Evolutionary conservation across 1,140 invertebrate species (phyloP).

Genomic region (Pristionchus pacificus): DNA sequence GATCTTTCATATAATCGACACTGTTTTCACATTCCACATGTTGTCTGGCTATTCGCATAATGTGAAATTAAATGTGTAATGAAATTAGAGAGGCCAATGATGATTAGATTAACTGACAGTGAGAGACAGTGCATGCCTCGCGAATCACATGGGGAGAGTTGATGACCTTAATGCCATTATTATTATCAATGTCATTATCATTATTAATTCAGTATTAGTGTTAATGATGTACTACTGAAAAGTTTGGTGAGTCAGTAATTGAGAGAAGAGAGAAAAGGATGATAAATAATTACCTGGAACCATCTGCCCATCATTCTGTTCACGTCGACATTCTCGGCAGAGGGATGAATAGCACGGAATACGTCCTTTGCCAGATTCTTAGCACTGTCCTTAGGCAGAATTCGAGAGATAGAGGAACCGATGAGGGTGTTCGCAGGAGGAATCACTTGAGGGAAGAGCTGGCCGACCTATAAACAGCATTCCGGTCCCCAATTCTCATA

Average conservation of each 20-base stretch:
- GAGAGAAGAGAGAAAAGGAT: too few species aligned
- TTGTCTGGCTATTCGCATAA: not conserved
- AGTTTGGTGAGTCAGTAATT: too few species aligned
- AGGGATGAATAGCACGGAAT: conserved; percentile 54
- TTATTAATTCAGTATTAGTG: not conserved
- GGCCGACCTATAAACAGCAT: conserved; percentile 43
- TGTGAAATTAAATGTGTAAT: not conserved
- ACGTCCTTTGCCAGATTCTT: conserved; percentile 57
- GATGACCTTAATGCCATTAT: conserved; percentile 45
- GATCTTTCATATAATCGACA: conserved; percentile 5
- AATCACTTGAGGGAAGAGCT: conserved; percentile 57
- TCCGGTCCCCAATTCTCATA: conserved; percentile 2
- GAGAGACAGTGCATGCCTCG: conserved; percentile 56
- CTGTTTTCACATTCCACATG: too few species aligned
- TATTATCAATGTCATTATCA: not conserved
- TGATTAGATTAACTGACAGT: conserved; percentile 42
- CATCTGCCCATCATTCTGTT: conserved; percentile 57
- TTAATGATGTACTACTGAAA: too few species aligned
- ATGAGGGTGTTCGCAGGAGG: conserved; percentile 57
- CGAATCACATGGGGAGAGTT: conserved; percentile 57
- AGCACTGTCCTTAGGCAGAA: conserved; percentile 56
- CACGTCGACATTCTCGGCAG: conserved; percentile 57
- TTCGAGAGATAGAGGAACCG: conserved; percentile 53
- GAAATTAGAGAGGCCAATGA: not conserved
- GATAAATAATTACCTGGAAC: too few species aligned